Conservation (phyloP, 2,797 vertebrate genomes). For the Mus minutoides region DNA sequence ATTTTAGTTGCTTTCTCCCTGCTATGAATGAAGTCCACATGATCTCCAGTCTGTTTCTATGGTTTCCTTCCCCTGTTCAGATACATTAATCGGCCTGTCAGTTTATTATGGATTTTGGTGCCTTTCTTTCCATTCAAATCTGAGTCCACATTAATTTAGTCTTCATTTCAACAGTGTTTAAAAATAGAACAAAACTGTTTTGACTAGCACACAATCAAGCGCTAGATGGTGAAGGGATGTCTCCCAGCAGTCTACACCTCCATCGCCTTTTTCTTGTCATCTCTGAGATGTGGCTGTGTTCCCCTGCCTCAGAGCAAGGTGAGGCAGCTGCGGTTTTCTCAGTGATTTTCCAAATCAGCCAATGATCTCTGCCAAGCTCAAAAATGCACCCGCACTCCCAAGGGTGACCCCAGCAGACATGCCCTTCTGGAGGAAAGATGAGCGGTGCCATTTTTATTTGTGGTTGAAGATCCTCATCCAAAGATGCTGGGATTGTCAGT, state of each 20-base stretch:
- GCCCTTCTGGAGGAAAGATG: background rate
- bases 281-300: background rate
- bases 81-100: conserved; percentile 72
- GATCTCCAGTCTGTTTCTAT: conserved; percentile 73
- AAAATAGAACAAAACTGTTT: conserved; percentile 79
- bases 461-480: background rate
- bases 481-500: background rate
- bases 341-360: background rate
- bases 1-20: conserved; percentile 56
- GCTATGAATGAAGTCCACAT: conserved; percentile 53
- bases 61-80: conserved; percentile 70
- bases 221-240: conserved; percentile 46
- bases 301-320: background rate
- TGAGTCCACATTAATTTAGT: conserved; percentile 72
- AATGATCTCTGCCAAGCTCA: background rate
- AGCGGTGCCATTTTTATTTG: background rate
- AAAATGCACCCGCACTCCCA: background rate
- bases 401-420: background rate
- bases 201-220: conserved; percentile 51
- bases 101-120: conserved; percentile 67
- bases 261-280: background rate
- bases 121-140: conserved; percentile 42
- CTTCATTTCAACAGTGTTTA: conserved; percentile 74
- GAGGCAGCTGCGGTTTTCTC: background rate
- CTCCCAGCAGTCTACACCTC: conserved; percentile 4